Evolutionary conservation across 2,113 vertebrate species (phyloP).

Genomic region (Charadrius vociferus): DNA sequence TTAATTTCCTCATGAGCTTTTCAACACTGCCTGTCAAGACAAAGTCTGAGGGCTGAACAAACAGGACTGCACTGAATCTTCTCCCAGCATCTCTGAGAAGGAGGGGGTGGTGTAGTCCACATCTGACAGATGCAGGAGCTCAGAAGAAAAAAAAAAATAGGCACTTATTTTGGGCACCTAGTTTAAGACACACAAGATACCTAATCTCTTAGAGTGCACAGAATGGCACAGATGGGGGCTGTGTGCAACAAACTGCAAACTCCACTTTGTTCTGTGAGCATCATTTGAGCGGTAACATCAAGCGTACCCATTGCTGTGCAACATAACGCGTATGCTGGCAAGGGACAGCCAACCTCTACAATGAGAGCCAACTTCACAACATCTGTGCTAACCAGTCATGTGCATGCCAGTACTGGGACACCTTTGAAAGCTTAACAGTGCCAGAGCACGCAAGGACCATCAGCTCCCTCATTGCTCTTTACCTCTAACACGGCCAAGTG

Average conservation of each 20-base stretch:
- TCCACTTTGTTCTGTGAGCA: neutral
- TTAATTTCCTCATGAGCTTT: conserved; percentile 43
- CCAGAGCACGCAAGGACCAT: neutral
- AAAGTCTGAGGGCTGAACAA: conserved; percentile 22
- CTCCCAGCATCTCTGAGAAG: neutral
- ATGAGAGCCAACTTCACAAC: neutral
- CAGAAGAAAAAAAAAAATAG: neutral
- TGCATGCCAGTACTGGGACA: neutral
- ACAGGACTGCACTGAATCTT: neutral
- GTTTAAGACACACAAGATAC: neutral
- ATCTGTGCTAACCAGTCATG: fast-evolving
- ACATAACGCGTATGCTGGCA: fast-evolving
- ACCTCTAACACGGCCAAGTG: neutral
- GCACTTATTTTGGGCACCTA: neutral
- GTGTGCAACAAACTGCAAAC: neutral
- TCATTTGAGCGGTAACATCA: neutral
- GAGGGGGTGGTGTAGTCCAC: neutral
- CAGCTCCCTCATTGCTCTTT: neutral
- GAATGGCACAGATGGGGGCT: neutral
- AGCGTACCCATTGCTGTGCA: neutral
- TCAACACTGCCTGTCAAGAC: neutral
- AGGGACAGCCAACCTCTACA: neutral
- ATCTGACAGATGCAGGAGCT: neutral
- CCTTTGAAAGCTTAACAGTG: neutral
- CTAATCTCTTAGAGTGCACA: neutral